Percentiles rank a stretch among this genome's conserved stretches.
phyloP scores from a whole-genome alignment of 2,113 vertebrate genomes.

The Hystrix cristata region DNA sequence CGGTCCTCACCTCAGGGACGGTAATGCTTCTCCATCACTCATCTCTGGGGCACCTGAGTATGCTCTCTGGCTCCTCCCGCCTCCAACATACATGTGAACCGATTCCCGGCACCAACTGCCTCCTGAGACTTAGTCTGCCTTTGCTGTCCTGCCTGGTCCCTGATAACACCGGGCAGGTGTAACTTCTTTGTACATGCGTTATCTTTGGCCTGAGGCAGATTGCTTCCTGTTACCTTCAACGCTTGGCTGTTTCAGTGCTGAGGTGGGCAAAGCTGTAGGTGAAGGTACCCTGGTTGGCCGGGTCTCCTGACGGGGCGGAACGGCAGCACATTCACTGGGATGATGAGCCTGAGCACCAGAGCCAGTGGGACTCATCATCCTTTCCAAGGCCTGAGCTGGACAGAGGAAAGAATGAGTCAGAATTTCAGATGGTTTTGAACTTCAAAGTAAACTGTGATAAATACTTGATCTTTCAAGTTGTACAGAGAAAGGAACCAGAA shows the following conservation, averaged over 20 bases:
- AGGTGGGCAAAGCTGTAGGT: slow-evolving; percentile 92
- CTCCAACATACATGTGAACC: background rate
- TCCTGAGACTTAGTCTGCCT: background rate
- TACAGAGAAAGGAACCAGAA: slow-evolving; percentile 63
- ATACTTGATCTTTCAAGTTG: slow-evolving; percentile 46
- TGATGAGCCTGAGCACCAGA: slow-evolving; percentile 91
- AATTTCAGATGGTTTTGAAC: slow-evolving; percentile 53
- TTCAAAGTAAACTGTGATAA: slow-evolving; percentile 59
- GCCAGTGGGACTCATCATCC: slow-evolving; percentile 97
- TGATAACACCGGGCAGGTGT: background rate
- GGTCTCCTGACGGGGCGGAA: slow-evolving; percentile 91
- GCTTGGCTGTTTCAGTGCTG: slow-evolving; percentile 94
- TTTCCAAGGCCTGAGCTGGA: slow-evolving; percentile 96
- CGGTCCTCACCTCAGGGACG: background rate
- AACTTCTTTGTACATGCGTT: slow-evolving; percentile 22
- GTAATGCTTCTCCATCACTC: background rate
- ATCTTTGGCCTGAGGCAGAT: slow-evolving; percentile 35
- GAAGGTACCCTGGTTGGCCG: slow-evolving; percentile 89
- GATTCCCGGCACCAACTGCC: background rate
- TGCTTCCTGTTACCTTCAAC: slow-evolving; percentile 90
- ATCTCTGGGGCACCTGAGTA: background rate
- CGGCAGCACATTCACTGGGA: slow-evolving; percentile 90
- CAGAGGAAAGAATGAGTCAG: slow-evolving; percentile 70
- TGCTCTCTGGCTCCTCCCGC: background rate
- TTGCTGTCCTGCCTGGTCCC: slow-evolving; percentile 28